These are phyloP conservation scores for Zosterops pallidus DNA, from an alignment of 2,113 vertebrate species.

Conservation along the genomic window DNA sequence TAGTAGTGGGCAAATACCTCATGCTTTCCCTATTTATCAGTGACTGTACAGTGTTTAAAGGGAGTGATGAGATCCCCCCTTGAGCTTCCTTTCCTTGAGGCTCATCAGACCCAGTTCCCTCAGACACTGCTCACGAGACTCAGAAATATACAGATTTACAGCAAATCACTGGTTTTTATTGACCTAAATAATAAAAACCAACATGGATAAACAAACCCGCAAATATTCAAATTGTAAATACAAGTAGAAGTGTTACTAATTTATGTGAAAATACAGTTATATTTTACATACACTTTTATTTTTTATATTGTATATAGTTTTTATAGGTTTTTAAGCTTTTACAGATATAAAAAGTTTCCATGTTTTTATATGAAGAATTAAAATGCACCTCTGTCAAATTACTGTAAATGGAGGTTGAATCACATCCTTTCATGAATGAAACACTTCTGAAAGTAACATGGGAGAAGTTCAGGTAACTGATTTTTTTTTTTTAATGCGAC, in stretches of 20 bases:
- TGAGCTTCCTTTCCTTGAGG: neutral
- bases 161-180: neutral
- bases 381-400: neutral
- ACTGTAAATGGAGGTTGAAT: neutral
- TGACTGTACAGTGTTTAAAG: neutral
- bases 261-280: neutral
- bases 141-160: neutral
- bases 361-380: neutral
- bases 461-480: neutral
- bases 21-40: neutral
- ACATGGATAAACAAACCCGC: neutral
- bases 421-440: neutral
- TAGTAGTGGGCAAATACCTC: rapidly evolving
- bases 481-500: neutral
- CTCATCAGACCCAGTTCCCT: neutral
- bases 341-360: neutral
- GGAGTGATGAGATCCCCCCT: neutral
- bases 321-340: neutral
- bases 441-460: neutral
- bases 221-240: neutral
- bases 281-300: neutral
- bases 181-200: neutral
- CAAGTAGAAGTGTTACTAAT: neutral
- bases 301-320: neutral
- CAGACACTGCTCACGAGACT: neutral